A percentile compares a stretch with the other conserved stretches of the same genome.
phyloP scores from a whole-genome alignment of 2,113 vertebrate genomes.

The Chlorodrepanis virens region DNA sequence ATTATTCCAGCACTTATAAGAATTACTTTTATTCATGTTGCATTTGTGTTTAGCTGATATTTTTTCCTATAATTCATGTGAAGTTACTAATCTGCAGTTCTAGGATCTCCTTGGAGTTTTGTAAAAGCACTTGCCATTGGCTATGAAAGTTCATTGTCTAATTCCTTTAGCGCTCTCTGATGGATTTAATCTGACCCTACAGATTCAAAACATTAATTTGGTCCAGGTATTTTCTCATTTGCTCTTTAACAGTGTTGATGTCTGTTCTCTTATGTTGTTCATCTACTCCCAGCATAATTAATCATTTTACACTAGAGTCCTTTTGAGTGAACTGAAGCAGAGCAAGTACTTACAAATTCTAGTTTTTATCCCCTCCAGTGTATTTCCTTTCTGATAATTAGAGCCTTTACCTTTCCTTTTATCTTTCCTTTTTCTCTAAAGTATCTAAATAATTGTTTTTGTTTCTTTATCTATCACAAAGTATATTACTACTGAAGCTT shows the following conservation, averaged over 20 bases:
- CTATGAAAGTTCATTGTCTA: conserved; percentile 16
- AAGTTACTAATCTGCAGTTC: not conserved
- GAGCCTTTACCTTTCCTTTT: conserved; percentile 16
- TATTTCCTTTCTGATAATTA: conserved; percentile 43
- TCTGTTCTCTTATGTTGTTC: conserved; percentile 28
- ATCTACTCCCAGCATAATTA: conserved; percentile 52
- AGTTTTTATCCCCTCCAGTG: not conserved
- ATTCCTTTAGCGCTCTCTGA: not conserved
- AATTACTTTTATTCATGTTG: not conserved
- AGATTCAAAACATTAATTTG: conserved; percentile 35
- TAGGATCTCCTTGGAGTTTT: not conserved
- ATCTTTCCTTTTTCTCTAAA: conserved; percentile 12
- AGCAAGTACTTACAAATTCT: conserved; percentile 28
- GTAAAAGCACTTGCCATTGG: conserved; percentile 3
- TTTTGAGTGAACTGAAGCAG: conserved; percentile 49
- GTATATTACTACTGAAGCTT: not conserved
- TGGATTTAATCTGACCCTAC: conserved; percentile 3
- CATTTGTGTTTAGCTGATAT: not conserved
- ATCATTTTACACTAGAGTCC: conserved; percentile 38
- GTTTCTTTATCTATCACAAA: not conserved
- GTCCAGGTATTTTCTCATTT: conserved; percentile 48
- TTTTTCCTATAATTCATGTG: not conserved
- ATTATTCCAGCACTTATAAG: not conserved
- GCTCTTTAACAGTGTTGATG: conserved; percentile 6
- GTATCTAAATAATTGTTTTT: not conserved